Conservation (phyloP, 1,140 invertebrate genomes). For the Ganaspis sp. region DNA sequence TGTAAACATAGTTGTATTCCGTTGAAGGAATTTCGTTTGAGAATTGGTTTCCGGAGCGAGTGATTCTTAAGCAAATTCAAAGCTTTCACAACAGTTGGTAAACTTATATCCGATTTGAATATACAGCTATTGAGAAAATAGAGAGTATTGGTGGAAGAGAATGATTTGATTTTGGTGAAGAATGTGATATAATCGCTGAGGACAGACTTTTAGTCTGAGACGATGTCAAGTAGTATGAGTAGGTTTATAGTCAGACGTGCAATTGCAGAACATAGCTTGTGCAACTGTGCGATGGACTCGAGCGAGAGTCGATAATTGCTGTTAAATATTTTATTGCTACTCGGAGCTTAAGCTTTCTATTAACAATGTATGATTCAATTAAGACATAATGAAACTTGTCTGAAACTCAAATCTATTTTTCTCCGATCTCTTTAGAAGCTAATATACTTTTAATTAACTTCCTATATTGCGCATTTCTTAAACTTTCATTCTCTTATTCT, state of each 20-base stretch:
- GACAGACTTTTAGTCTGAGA: background rate
- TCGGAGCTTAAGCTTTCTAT: background rate
- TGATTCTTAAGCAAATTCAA: constrained; percentile 1
- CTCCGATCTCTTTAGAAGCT: background rate
- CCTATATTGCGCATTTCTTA: background rate
- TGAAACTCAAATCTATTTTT: background rate
- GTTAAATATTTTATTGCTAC: constrained; percentile 1
- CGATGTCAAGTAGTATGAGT: background rate
- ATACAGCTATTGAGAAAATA: background rate
- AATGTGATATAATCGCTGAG: background rate
- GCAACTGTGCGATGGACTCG: background rate
- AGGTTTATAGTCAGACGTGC: background rate
- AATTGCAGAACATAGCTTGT: background rate
- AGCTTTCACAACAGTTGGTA: background rate
- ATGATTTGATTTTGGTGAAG: background rate
- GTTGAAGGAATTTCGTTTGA: background rate
- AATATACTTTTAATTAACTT: constrained; percentile 1
- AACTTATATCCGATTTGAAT: background rate
- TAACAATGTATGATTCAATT: background rate
- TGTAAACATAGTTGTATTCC: background rate
- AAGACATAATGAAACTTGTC: background rate
- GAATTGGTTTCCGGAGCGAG: background rate
- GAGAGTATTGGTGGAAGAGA: no score
- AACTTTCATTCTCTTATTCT: no score
- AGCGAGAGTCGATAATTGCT: background rate